phyloP scores from a whole-genome alignment of 2,113 vertebrate genomes.

The Amblyopsis rosae region DNA sequence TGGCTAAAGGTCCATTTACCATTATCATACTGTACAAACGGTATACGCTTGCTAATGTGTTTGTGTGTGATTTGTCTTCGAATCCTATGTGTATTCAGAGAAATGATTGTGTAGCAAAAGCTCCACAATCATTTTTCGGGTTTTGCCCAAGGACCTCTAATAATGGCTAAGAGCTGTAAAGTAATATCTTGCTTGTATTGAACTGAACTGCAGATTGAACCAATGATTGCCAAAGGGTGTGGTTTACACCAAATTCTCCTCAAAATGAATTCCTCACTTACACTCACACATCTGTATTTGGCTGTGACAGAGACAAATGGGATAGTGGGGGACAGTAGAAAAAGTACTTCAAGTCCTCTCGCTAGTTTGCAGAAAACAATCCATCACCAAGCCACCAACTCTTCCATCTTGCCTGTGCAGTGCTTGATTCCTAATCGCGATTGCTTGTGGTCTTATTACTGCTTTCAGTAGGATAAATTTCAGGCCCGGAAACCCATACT shows the following conservation, averaged over 20 bases:
- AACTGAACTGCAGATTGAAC: constrained; percentile 50
- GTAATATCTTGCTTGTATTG: constrained; percentile 24
- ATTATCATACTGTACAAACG: no score
- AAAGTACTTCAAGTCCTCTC: constrained; percentile 69
- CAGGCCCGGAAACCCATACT: constrained; percentile 34
- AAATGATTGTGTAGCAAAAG: no score
- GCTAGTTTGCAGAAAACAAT: constrained; percentile 66
- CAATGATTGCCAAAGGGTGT: constrained; percentile 55
- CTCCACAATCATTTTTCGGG: not conserved
- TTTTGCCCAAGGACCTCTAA: constrained; percentile 17
- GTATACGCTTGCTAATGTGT: no score
- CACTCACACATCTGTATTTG: constrained; percentile 68
- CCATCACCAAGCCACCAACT: constrained; percentile 60
- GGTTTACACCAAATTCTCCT: constrained; percentile 48
- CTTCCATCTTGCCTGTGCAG: constrained; percentile 58
- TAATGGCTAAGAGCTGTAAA: not conserved
- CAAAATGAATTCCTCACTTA: constrained; percentile 65
- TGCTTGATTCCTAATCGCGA: constrained; percentile 66
- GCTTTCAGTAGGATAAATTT: constrained; percentile 9
- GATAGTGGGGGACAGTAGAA: constrained; percentile 68
- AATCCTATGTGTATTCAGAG: no score
- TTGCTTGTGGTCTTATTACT: constrained; percentile 56
- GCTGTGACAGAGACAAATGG: constrained; percentile 76
- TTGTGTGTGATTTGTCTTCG: no score
- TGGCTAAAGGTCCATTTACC: no score